Evolutionary conservation across 23 tunicate genomes (phyloP).

Genomic region (Aplidium turbinatum): DNA sequence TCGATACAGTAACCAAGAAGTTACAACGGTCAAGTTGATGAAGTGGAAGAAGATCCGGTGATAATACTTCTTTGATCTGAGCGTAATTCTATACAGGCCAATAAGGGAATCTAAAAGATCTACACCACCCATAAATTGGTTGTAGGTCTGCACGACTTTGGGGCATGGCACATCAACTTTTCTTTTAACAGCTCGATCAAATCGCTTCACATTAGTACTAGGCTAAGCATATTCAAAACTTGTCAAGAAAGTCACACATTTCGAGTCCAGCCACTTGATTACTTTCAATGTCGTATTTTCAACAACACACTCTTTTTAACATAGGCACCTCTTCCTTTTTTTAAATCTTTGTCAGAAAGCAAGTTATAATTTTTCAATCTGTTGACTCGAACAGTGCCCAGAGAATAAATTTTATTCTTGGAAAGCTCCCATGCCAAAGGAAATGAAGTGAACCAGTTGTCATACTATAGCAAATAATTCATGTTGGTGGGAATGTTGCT

Average conservation of each 20-base stretch:
- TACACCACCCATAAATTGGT: slow-evolving; percentile 25
- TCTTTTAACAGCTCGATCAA: not conserved
- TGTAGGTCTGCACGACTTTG: slow-evolving; percentile 10
- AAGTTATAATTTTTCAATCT: not conserved
- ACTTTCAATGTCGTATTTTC: not conserved
- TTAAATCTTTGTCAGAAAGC: not conserved
- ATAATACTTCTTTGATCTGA: slow-evolving; percentile 25
- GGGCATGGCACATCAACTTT: slow-evolving; percentile 5
- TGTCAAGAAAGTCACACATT: slow-evolving; percentile 3
- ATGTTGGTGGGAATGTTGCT: not conserved
- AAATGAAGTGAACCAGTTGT: slow-evolving; percentile 17
- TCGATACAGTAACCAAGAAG: slow-evolving; percentile 11
- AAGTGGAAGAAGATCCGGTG: slow-evolving; percentile 25
- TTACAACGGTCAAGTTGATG: not conserved
- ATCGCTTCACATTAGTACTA: not conserved
- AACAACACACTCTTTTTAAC: not conserved
- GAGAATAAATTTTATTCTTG: slow-evolving; percentile 3
- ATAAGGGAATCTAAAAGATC: slow-evolving; percentile 20
- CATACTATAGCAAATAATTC: slow-evolving; percentile 17
- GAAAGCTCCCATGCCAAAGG: slow-evolving; percentile 2
- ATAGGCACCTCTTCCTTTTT: slow-evolving; percentile 5
- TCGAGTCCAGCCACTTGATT: slow-evolving; percentile 16
- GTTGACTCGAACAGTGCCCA: slow-evolving; percentile 25
- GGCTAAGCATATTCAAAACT: slow-evolving; percentile 19
- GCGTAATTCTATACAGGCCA: slow-evolving; percentile 12